Conservation (phyloP, 2,888 invertebrate genomes). For the Cataglyphis cursor region DNA sequence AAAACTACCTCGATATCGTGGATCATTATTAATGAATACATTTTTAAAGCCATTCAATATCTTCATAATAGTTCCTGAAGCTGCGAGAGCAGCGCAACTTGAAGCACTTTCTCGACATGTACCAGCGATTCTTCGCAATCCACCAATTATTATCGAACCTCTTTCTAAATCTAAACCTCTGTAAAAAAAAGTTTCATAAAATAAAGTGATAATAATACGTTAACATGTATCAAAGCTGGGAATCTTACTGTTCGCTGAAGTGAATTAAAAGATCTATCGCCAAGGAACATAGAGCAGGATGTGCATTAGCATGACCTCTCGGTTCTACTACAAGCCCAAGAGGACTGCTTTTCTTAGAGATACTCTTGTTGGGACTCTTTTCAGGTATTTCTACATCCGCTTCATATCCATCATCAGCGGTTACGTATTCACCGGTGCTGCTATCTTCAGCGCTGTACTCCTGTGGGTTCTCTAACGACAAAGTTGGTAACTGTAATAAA, state of each 20-base stretch:
- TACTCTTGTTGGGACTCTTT: slow-evolving; percentile 76
- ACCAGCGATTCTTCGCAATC: slow-evolving; percentile 84
- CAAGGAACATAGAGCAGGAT: slow-evolving; percentile 89
- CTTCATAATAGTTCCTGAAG: slow-evolving; percentile 84
- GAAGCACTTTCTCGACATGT: slow-evolving; percentile 86
- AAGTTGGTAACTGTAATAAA: slow-evolving; percentile 80
- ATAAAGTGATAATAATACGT: slow-evolving; percentile 14
- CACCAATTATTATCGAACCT: slow-evolving; percentile 80
- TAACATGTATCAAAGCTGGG: background rate
- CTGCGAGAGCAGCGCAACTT: slow-evolving; percentile 86
- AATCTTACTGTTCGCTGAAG: slow-evolving; percentile 88
- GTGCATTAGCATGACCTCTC: slow-evolving; percentile 87
- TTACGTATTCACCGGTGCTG: slow-evolving; percentile 85
- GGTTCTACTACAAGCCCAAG: slow-evolving; percentile 81
- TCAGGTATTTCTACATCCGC: slow-evolving; percentile 89
- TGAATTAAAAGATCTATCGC: slow-evolving; percentile 89
- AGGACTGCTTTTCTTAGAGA: slow-evolving; percentile 74
- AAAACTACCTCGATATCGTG: slow-evolving; percentile 80
- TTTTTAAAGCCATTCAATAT: slow-evolving; percentile 85
- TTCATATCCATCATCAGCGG: slow-evolving; percentile 90
- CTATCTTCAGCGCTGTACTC: slow-evolving; percentile 84
- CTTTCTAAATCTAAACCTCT: slow-evolving; percentile 82
- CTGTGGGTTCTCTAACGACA: slow-evolving; percentile 81
- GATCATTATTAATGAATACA: slow-evolving; percentile 80
- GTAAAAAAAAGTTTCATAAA: slow-evolving; percentile 41